Evolutionary conservation across 2,888 invertebrate species (phyloP), one percentile per base, ranked within the genome.

Genomic region (Agrochola circellaris): DNA sequence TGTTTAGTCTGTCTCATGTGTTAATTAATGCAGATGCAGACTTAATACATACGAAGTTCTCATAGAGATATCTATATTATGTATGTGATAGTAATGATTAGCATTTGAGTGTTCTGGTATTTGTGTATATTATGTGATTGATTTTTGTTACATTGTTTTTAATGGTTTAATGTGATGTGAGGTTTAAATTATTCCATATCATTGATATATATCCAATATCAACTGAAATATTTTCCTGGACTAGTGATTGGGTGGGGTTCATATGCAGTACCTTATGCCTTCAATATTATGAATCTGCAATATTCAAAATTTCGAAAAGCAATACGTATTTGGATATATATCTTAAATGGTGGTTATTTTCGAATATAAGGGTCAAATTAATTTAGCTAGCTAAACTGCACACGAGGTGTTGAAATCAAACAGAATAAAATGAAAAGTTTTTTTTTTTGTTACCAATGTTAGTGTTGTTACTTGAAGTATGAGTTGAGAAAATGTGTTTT

Each of bases 21-120:
- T 81, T 82, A 78, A 75, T 82, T 68, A 77, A 81, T 85, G 87
- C 88, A 89, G 90, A 77, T 86, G 89, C 89, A 91, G 90, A 81
- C 89, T 88, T 87, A 84, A 81, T 86, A 87, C 70, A 79, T 70
- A 73, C 75, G 58, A 85, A 83, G 84, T 91, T 92, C 89, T 92
- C 90, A 87, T 91, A 91, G 92, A 90, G 89, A 89, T 90, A 87
- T 86, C 79, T 87, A 86, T 80, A 85, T 83, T 89, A 91, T 89
- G 83, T 90, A 90, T 92, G 92, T 92, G 93, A 92, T 92, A 92
- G 89, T 92, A 92, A 91, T 89, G 88, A 88, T 85, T 90, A 90
- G 87, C 86, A 73, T 88, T 80, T 83, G 89, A 87, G 83, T 80
- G 75, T 88, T 88, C 87, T 77, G 83, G 77, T 89, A 89, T 89